Base-by-base conservation (phyloP, 2,113 vertebrate species). In the Lucifuga dentata region DNA sequence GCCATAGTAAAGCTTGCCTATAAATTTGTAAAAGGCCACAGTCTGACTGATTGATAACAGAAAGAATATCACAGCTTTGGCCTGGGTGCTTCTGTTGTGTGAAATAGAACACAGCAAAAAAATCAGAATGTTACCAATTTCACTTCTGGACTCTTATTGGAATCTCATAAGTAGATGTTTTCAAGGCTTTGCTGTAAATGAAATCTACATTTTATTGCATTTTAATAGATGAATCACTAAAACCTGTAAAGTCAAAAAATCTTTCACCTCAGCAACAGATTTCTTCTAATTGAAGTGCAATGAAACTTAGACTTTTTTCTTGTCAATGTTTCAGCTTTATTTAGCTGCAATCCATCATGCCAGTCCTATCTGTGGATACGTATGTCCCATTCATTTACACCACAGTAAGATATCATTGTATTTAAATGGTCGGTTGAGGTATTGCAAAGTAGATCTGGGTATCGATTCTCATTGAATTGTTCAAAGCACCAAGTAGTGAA, bases 1-100 rank as follows among this genome's bases (percentile, higher is more conserved):
- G 50, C 24, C 21, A 46, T 0, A 10, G 12, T 65, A 24, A 56
- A 1, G 5, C 51, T 59, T 0, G 0, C 24, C 35, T 21, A 56
- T 81, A 64, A 68, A 73, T 46, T 26, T 46, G 41, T 38, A 38
- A 59, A 8, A 11, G 43, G 15, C 43, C 38, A 23, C 29, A 50
- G 53, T 48, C 38, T 40, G 8, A 33, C 5, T 49, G 60, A 66
- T 46, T 32, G 40, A 24, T 1, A 33, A 48, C 21, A 29, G 41
- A 35, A 23, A 62, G 57, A 69, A 19, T 20, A 32, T 16, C 44
- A 23, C 19, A n/a, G 21, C 38, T 36, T 76, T 61, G n/a, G n/a
- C 21, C 66, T 35, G 19, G 58, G 21, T 8, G 0, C 49, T 66
- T 66, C 60, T 16, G 50, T 44, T 39, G n/a, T 56, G 65, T 50